Evolutionary conservation across 2,888 invertebrate species (phyloP), one percentile per base, ranked within the genome.

Genomic region (Congeria kusceri): DNA sequence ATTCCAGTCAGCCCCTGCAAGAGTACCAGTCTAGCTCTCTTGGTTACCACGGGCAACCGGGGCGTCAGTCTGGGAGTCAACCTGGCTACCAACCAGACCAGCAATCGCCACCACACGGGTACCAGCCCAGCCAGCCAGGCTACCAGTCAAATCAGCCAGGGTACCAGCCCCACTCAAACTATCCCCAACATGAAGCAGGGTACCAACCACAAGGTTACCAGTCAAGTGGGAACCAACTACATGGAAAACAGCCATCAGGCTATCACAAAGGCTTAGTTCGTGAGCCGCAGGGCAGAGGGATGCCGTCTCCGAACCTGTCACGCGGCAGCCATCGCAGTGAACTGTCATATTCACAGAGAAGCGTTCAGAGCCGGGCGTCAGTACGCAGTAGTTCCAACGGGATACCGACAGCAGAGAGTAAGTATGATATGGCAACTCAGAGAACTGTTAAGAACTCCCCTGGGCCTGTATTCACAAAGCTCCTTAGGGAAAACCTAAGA

Each of bases 331-430:
- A 77, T n/a, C 65, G 77, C 28, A 79, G 70, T 23, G 83, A 83
- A 47, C 66, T 53, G 46, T 77, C 83, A 13, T 65, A 80, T 46
- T 83, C 83, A 53, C 83, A 75, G 39, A 74, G 65, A 57, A 83
- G 82, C 49, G 32, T 23, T 5, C 75, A 66, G 11, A 83, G 85
- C 66, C 77, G 77, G 11, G 67, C 72, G 15, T 86, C 86, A 13
- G 73, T 74, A 63, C 66, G 79, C 23, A 84, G 85, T 57, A 74
- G 71, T 28, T 32, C 82, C 1, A 85, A 82, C 73, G 86, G 84
- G 44, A 79, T 79, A 44, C 81, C 81, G 15, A 63, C 68, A 47
- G 74, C 69, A 58, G 83, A 83, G 67, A 28, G 83, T 83, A 78
- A 80, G 80, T 58, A 11, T 39, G n/a, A n/a, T n/a, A n/a, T n/a